Evolutionary conservation across 2,888 invertebrate genomes (phyloP).

Genomic region (Acrocyrtus sp.): DNA sequence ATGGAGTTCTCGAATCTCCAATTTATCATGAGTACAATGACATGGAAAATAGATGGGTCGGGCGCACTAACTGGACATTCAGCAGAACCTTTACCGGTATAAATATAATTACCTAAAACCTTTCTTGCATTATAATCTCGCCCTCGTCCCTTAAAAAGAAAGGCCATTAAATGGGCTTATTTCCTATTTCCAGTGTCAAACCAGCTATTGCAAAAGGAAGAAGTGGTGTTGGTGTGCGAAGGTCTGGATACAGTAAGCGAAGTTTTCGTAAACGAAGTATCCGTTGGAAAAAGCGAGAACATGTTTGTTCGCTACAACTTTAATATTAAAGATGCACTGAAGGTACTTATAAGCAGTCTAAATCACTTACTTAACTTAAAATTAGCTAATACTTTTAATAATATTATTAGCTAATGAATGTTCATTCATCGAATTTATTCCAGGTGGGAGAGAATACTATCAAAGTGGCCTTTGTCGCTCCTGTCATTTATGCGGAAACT

Average conservation of each 20-base stretch:
- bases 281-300: conserved; percentile 67
- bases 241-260: conserved; percentile 70
- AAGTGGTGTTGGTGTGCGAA: conserved; percentile 67
- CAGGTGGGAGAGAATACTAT: conserved; percentile 71
- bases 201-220: conserved; percentile 40
- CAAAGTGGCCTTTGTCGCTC: conserved; percentile 74
- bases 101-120: too few species aligned
- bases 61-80: conserved; percentile 83
- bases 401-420: too few species aligned
- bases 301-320: conserved; percentile 69
- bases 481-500: conserved; percentile 72
- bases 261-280: conserved; percentile 67
- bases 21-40: conserved; percentile 81
- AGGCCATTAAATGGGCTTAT: too few species aligned
- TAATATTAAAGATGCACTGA: conserved; percentile 65
- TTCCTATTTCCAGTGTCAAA: conserved; percentile 65
- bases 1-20: conserved; percentile 69
- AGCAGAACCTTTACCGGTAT: conserved; percentile 72
- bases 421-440: conserved; percentile 5
- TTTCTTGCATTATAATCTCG: too few species aligned
- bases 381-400: too few species aligned
- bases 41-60: conserved; percentile 83
- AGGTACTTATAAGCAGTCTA: conserved; percentile 38
- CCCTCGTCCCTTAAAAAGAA: too few species aligned
- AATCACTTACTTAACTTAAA: background rate